A percentile compares a stretch with the other conserved stretches of the same genome.
Conservation (phyloP, 2,888 invertebrate genomes). For the Arrhopalites spinosus region DNA sequence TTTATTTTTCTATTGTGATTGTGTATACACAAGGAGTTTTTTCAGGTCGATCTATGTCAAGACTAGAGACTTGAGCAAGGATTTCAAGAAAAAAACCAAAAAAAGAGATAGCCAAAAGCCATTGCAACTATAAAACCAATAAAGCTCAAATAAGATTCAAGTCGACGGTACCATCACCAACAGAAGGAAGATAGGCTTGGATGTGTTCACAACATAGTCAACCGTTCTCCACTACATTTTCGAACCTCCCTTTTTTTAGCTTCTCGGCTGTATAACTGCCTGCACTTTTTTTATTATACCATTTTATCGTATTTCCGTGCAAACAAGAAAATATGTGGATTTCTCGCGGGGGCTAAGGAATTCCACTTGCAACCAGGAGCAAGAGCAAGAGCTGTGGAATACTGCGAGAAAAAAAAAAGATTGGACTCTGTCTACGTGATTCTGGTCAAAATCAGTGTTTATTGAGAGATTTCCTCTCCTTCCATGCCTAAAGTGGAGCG, state of each 20-base stretch:
- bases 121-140: slow-evolving; percentile 52
- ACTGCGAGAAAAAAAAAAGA: slow-evolving; percentile 23
- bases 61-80: no score
- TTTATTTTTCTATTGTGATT: no score
- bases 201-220: no score
- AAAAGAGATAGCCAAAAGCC: slow-evolving; percentile 24
- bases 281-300: slow-evolving; percentile 42
- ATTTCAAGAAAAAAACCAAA: slow-evolving; percentile 11
- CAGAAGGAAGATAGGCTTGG: slow-evolving; percentile 28
- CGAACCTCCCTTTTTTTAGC: no score
- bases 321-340: slow-evolving; percentile 55
- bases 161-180: slow-evolving; percentile 40
- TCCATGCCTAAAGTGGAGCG: slow-evolving; percentile 3
- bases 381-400: no score
- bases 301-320: slow-evolving; percentile 50
- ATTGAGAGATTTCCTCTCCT: slow-evolving; percentile 50
- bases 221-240: no score
- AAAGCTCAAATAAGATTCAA: slow-evolving; percentile 54
- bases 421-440: slow-evolving; percentile 49
- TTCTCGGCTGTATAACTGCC: slow-evolving; percentile 16
- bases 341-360: slow-evolving; percentile 39
- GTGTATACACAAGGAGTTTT: no score
- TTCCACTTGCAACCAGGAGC: slow-evolving; percentile 38
- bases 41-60: no score
- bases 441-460: slow-evolving; percentile 54